Percentiles rank a stretch among this genome's conserved stretches.
These are phyloP conservation scores for Hyalella azteca DNA, from an alignment of 2,888 invertebrate species.

Conservation along the genomic window DNA sequence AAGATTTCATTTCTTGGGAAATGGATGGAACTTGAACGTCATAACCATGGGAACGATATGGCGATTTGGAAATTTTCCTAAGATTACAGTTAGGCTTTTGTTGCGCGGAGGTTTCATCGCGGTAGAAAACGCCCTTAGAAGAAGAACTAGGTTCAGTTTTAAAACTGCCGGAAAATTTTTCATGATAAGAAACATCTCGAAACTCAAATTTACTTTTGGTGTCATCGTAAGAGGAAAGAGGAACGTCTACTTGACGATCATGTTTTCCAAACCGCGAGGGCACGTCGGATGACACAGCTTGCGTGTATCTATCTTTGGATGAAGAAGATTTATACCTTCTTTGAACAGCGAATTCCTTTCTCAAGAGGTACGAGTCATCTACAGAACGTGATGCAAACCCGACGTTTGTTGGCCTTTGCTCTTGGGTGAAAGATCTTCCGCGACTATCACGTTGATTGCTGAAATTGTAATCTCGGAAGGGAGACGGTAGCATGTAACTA, in stretches of 20 bases:
- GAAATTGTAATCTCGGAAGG: background rate
- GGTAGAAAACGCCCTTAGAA: background rate
- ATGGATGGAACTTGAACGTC: background rate
- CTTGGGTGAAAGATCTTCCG: background rate
- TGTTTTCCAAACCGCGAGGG: background rate
- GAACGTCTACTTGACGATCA: background rate
- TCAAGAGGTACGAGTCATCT: background rate
- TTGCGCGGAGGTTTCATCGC: background rate
- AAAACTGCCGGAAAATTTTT: background rate
- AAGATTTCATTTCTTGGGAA: background rate
- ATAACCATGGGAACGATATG: background rate
- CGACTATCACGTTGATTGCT: background rate
- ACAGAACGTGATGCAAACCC: slow-evolving; percentile 13
- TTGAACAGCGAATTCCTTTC: background rate
- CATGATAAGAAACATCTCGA: background rate
- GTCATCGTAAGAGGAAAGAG: background rate
- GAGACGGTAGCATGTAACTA: background rate
- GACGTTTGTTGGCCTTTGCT: background rate
- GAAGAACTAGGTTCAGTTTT: background rate
- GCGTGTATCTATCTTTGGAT: background rate
- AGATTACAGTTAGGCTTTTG: background rate
- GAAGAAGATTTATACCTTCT: background rate
- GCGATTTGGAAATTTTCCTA: background rate
- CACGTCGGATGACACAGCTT: too few relatives aligned
- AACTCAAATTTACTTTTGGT: background rate